Evolutionary conservation across 2,797 vertebrate species (phyloP).

Genomic region (Eulemur albifrons): DNA sequence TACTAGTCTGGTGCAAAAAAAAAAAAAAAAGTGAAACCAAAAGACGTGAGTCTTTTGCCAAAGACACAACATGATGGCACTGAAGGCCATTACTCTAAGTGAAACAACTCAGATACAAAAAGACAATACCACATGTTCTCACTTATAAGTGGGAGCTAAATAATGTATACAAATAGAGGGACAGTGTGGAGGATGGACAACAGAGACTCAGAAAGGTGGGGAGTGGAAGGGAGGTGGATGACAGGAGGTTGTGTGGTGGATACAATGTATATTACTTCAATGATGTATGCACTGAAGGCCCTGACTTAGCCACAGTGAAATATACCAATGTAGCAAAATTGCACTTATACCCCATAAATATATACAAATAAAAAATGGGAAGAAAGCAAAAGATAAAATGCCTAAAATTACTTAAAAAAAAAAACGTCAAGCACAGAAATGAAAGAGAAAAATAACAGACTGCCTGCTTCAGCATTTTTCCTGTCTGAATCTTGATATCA

Average conservation of each 20-base stretch:
- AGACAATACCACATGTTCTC: neutral
- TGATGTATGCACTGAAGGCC: neutral
- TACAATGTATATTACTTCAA: neutral
- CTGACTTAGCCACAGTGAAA: neutral
- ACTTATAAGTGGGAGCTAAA: neutral
- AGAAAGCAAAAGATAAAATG: neutral
- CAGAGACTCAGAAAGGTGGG: neutral
- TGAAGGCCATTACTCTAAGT: neutral
- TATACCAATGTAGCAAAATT: neutral
- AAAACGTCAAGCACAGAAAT: neutral
- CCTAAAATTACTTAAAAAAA: neutral
- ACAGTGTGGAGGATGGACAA: neutral
- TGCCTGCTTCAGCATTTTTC: constrained; percentile 8
- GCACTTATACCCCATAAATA: neutral
- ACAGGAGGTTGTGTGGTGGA: neutral
- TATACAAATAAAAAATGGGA: neutral
- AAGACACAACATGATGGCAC: neutral
- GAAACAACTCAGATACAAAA: neutral
- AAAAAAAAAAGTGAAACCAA: neutral
- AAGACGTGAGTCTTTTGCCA: neutral
- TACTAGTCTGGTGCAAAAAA: neutral
- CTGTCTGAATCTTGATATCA: neutral
- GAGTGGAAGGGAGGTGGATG: neutral
- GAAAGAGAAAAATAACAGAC: constrained; percentile 25
- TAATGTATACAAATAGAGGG: neutral